These are phyloP conservation scores for Myzus persicae DNA, from an alignment of 1,140 invertebrate genomes.

Conservation along the genomic window DNA sequence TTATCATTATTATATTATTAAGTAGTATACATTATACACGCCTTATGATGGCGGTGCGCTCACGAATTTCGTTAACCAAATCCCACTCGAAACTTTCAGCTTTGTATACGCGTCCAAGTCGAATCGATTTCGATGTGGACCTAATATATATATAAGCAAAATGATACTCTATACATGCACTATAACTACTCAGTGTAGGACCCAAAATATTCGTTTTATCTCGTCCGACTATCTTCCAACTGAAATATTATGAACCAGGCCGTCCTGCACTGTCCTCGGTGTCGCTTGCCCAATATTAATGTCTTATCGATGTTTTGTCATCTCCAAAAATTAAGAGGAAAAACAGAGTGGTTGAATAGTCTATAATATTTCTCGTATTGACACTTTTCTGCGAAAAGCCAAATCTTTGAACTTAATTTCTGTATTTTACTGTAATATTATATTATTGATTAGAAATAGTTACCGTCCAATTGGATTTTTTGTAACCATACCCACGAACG, in stretches of 20 bases:
- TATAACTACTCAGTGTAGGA: background rate
- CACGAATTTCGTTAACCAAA: background rate
- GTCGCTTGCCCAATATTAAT: background rate
- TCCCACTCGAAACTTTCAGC: background rate
- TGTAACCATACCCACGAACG: too few relatives aligned
- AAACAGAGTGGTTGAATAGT: background rate
- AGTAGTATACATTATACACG: background rate
- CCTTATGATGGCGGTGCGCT: background rate
- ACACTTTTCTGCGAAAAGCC: background rate
- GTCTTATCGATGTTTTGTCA: background rate
- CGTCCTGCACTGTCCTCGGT: background rate
- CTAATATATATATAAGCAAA: background rate
- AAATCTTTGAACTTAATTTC: background rate
- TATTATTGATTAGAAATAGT: too few relatives aligned
- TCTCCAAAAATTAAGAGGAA: background rate
- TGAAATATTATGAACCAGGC: background rate
- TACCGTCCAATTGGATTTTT: too few relatives aligned
- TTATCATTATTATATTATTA: background rate
- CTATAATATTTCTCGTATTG: background rate
- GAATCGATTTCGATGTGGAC: conserved; percentile 2
- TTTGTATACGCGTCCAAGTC: background rate
- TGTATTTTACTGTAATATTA: too few relatives aligned
- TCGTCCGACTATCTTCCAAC: background rate
- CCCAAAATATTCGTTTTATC: background rate
- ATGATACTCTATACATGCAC: background rate